Evolutionary conservation across 2,113 vertebrate species (phyloP), one percentile per base, ranked within the genome.

Genomic region (Struthidea cinerea): DNA sequence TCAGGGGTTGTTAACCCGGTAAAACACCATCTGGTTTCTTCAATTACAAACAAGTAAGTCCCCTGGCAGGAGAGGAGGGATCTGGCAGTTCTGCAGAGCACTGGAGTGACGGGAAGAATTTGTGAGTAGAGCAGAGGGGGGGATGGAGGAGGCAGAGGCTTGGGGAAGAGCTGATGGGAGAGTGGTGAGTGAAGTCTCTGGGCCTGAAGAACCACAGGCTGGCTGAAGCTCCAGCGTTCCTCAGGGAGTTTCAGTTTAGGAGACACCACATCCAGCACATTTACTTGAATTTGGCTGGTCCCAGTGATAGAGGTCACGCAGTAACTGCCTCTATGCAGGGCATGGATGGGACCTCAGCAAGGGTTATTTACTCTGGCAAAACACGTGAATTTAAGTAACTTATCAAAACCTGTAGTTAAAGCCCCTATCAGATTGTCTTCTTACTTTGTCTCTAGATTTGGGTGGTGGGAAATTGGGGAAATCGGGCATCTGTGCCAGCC

Each of bases 1-100:
- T 53, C 50, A 84, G 69, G 39, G 42, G 30, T 47, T 89, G 42
- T 50, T 84, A 52, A 86, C 80, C 68, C 61, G 55, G 77, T 89
- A 74, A 80, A 95, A 87, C 61, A 68, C 52, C 73, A 84, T 50
- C 55, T 83, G 46, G 68, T 87, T 86, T 87, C 73, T 81, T 91
- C 11, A 20, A 46, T 90, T 78, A 67, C 57, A 65, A 67, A 50
- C 52, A 44, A 47, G 47, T 15, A 15, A 73, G 37, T 92, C 7
- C 35, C 22, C 39, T 71, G 92, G 47, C 52, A 88, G 56, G 50
- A 75, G n/a, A 59, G 57, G 44, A 74, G 67, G n/a, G 30, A 55
- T 28, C 44, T 71, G 87, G 80, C 84, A 65, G 19, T 65, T n/a
- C 32, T 4, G 1, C 42, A 65, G 53, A 56, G 39, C 23, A 30